Percentiles rank a stretch among this genome's conserved stretches.
Evolutionary conservation across 2,797 vertebrate genomes (phyloP).

Genomic region (Lutjanus campechanus): DNA sequence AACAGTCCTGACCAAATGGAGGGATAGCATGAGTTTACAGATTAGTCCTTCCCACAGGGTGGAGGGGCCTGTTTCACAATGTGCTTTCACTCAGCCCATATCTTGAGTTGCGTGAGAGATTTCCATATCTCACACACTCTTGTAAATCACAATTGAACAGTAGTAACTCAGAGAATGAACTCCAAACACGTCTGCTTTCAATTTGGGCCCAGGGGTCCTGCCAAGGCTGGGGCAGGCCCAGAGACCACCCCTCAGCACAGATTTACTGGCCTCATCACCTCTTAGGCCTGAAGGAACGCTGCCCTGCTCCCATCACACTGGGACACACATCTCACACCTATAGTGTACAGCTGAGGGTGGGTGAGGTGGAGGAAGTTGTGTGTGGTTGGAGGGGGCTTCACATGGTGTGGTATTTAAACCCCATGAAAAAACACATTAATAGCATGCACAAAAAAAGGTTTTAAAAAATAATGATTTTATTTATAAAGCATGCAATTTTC

Average conservation of each 20-base stretch:
- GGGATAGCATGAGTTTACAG: conserved; percentile 77
- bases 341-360: conserved; percentile 25
- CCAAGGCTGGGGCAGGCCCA: conserved; percentile 88
- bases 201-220: conserved; percentile 87
- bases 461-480: not conserved
- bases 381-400: not conserved
- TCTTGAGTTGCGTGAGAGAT: conserved; percentile 92
- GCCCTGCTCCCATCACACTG: conserved; percentile 61
- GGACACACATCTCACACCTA: conserved; percentile 59
- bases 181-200: conserved; percentile 93
- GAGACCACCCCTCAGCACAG: conserved; percentile 90
- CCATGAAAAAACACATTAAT: conserved; percentile 16
- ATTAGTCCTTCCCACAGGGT: conserved; percentile 76
- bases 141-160: conserved; percentile 93
- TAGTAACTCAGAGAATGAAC: conserved; percentile 93
- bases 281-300: conserved; percentile 64
- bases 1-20: conserved; percentile 71
- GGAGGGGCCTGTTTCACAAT: conserved; percentile 84
- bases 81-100: conserved; percentile 88
- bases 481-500: not conserved
- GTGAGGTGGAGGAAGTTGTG: conserved; percentile 19
- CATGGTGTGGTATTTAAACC: conserved; percentile 19
- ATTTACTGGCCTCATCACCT: conserved; percentile 88
- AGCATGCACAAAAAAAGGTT: not conserved
- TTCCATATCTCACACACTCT: conserved; percentile 90